Percentiles rank a stretch among this genome's conserved stretches.
Conservation (phyloP, 2,113 vertebrate species). For the Otis tarda region DNA sequence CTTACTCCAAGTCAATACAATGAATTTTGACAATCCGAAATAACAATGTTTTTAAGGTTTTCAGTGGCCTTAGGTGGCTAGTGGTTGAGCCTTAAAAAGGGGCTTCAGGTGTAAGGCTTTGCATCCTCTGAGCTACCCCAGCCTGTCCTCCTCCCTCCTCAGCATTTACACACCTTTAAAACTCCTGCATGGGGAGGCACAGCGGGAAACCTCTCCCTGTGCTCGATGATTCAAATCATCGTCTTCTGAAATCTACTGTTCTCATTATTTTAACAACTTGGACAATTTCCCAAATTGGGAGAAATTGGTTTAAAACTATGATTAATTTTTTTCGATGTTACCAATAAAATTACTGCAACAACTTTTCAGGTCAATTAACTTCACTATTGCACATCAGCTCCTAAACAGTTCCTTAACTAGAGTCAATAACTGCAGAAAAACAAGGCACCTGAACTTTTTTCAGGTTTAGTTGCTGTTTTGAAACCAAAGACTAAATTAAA, state of each 20-base stretch:
- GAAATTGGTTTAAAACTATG: neutral
- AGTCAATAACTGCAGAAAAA: neutral
- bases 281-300: neutral
- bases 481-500: neutral
- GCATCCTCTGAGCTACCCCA: neutral
- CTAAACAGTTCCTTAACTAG: neutral
- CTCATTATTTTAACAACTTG: neutral
- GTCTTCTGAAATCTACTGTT: neutral
- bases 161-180: neutral
- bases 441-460: neutral
- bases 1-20: neutral
- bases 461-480: neutral
- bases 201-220: neutral
- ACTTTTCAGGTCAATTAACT: slow-evolving; percentile 12
- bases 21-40: neutral
- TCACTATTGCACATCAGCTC: neutral
- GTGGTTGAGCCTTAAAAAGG: neutral
- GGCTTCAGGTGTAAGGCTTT: neutral
- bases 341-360: neutral
- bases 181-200: neutral
- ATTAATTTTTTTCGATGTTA: neutral
- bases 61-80: neutral
- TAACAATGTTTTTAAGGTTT: neutral
- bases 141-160: neutral
- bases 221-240: neutral